Percentiles rank a stretch among this genome's conserved stretches.
These are phyloP conservation scores for Prosopocoilus inquinatus DNA, from an alignment of 2,888 invertebrate genomes.

Conservation along the genomic window DNA sequence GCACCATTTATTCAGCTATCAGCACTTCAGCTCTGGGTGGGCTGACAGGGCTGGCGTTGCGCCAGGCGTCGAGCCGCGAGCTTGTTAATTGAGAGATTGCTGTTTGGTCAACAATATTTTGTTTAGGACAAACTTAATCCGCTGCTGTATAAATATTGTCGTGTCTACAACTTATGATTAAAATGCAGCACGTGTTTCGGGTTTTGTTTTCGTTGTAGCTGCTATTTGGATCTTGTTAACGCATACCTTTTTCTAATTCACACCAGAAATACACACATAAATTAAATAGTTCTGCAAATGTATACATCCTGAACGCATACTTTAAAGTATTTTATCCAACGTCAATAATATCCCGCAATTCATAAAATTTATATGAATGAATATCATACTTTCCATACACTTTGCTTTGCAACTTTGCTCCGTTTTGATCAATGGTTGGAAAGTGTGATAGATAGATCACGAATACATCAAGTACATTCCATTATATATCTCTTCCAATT, in stretches of 20 bases:
- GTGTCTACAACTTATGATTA: slow-evolving; percentile 45
- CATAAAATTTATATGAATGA: too few species aligned
- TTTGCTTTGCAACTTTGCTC: too few species aligned
- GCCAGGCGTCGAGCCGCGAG: slow-evolving; percentile 41
- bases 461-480: too few species aligned
- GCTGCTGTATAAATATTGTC: slow-evolving; percentile 47
- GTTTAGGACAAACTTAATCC: slow-evolving; percentile 42
- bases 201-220: slow-evolving; percentile 7
- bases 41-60: slow-evolving; percentile 27
- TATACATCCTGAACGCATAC: too few species aligned
- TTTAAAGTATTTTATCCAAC: too few species aligned
- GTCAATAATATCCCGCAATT: too few species aligned
- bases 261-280: not conserved
- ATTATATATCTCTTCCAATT: too few species aligned
- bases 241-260: not conserved
- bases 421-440: too few species aligned
- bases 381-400: too few species aligned
- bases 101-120: slow-evolving; percentile 44
- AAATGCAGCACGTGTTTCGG: slow-evolving; percentile 34
- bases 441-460: too few species aligned
- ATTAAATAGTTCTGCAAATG: too few species aligned
- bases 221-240: not conserved
- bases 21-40: slow-evolving; percentile 26
- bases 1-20: slow-evolving; percentile 44
- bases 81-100: slow-evolving; percentile 48